Conservation (phyloP, 1,140 invertebrate genomes). For the Orius laevigatus region DNA sequence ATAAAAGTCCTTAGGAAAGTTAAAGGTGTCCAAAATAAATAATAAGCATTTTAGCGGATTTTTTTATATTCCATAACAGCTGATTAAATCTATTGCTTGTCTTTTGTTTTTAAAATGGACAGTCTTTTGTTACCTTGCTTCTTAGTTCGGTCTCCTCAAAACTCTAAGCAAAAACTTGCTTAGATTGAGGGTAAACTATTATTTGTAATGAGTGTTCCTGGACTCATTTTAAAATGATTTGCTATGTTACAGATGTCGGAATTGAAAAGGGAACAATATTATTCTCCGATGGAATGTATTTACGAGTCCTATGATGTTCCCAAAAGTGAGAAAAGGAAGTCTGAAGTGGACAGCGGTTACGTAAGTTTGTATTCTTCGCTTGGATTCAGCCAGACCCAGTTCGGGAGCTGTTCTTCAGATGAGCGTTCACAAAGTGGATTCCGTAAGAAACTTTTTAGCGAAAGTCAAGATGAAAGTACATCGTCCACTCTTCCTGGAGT, state of each 20-base stretch:
- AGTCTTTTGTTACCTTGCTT: too few species aligned
- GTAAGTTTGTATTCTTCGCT: constrained; percentile 8
- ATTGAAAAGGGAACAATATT: not conserved
- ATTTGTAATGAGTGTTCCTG: too few species aligned
- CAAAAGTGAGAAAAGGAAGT: constrained; percentile 11
- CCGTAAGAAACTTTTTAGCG: not conserved
- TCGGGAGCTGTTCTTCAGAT: not conserved
- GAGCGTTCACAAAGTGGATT: not conserved
- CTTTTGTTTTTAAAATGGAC: too few species aligned
- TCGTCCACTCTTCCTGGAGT: not conserved
- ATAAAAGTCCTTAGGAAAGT: too few species aligned
- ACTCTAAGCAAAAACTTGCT: too few species aligned
- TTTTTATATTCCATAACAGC: too few species aligned
- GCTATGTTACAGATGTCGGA: constrained; percentile 8
- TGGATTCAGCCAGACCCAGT: not conserved
- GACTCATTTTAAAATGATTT: too few species aligned
- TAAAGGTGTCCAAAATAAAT: too few species aligned
- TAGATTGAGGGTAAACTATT: too few species aligned
- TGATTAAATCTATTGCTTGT: too few species aligned
- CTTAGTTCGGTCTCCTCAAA: too few species aligned
- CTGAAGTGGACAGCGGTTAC: constrained; percentile 16
- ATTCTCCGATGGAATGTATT: constrained; percentile 6
- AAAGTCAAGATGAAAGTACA: not conserved
- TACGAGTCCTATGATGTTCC: not conserved
- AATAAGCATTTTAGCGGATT: too few species aligned